These are phyloP conservation scores for Orientallactaga sibirica DNA, from an alignment of 2,797 vertebrate species.

Conservation along the genomic window DNA sequence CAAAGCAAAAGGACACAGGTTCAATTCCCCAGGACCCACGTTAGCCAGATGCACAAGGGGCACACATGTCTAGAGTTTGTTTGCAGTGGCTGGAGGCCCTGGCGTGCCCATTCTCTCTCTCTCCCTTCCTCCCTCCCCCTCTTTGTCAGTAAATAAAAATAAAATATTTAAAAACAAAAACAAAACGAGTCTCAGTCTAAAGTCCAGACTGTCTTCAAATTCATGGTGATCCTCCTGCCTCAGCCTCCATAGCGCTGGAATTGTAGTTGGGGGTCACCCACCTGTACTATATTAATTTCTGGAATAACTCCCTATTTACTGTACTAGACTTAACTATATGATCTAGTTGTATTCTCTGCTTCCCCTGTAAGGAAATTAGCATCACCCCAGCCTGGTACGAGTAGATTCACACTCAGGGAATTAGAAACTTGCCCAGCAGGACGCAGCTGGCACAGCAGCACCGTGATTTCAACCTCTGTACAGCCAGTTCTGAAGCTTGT, in stretches of 20 bases:
- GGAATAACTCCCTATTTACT: not conserved
- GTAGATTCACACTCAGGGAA: not conserved
- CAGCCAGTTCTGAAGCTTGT: not conserved
- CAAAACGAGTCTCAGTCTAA: not conserved
- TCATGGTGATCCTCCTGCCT: too few species aligned
- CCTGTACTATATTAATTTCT: not conserved
- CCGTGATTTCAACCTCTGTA: not conserved
- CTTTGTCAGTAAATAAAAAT: too few species aligned
- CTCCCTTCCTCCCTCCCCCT: too few species aligned
- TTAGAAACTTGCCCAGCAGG: not conserved
- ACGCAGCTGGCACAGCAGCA: not conserved
- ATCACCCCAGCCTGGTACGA: not conserved
- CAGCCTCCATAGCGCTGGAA: not conserved
- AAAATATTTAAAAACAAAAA: too few species aligned
- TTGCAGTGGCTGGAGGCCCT: too few species aligned
- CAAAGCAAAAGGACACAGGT: too few species aligned
- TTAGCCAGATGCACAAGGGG: too few species aligned
- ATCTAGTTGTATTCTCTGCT: not conserved
- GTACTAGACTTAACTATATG: accelerated
- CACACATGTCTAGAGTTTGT: too few species aligned
- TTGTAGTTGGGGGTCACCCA: not conserved
- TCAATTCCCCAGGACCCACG: too few species aligned
- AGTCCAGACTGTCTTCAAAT: not conserved
- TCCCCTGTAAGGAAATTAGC: not conserved
- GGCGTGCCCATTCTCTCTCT: too few species aligned